A percentile compares a stretch with the other conserved stretches of the same genome.
Conservation (phyloP, 2,113 vertebrate genomes). For the Canis aureus region DNA sequence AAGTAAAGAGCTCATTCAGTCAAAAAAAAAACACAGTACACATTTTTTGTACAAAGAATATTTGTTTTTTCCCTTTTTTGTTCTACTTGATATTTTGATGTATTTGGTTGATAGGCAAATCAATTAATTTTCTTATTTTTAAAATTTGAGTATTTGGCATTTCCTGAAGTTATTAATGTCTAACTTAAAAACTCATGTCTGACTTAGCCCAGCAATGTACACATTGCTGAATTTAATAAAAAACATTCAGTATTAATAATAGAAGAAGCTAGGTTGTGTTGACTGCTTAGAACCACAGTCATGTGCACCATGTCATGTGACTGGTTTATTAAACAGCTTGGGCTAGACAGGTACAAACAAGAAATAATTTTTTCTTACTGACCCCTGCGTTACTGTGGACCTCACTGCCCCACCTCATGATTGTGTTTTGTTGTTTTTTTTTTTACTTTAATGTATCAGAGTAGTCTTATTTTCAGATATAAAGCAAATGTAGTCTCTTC, state of each 20-base stretch:
- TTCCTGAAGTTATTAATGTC: slow-evolving; percentile 31
- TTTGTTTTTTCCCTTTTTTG: neutral
- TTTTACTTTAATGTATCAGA: neutral
- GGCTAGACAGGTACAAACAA: neutral
- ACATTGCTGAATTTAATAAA: slow-evolving; percentile 38
- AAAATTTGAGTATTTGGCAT: neutral
- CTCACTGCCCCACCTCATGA: neutral
- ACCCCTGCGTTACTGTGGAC: neutral
- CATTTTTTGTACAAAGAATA: neutral
- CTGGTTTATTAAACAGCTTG: neutral
- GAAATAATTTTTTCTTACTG: neutral
- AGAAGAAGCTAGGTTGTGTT: neutral
- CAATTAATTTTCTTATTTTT: slow-evolving; percentile 7
- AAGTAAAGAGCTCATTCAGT: slow-evolving; percentile 16
- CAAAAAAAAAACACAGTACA: neutral
- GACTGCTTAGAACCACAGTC: neutral
- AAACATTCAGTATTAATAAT: neutral
- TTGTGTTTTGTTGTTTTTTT: neutral
- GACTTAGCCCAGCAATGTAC: neutral
- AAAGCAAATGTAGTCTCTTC: neutral
- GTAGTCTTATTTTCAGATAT: neutral
- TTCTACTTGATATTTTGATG: neutral
- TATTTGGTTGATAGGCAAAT: slow-evolving; percentile 9
- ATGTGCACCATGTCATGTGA: neutral
- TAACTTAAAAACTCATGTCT: neutral